Conservation (phyloP, 2,797 vertebrate species). For the Melanogrammus aeglefinus region DNA sequence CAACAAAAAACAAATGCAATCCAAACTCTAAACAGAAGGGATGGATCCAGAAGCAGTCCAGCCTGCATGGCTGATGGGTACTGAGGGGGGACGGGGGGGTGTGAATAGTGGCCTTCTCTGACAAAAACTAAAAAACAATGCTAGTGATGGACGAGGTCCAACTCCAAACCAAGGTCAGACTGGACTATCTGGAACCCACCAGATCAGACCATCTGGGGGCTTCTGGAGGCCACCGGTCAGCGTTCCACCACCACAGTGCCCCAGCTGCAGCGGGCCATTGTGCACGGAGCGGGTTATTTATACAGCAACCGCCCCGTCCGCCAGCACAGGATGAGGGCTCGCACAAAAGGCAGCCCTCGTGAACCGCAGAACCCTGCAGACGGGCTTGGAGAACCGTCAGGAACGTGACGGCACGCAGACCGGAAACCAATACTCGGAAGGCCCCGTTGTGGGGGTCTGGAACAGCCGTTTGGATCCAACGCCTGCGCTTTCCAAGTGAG, state of each 20-base stretch:
- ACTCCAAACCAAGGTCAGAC: constrained; percentile 20
- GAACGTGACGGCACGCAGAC: constrained; percentile 61
- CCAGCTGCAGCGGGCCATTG: constrained; percentile 36
- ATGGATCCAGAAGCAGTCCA: constrained; percentile 31
- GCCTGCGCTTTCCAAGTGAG: constrained; percentile 41
- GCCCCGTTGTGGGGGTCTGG: constrained; percentile 44
- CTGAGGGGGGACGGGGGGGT: neutral
- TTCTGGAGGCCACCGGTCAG: constrained; percentile 33
- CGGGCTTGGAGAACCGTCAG: constrained; percentile 44
- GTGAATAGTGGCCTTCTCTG: neutral
- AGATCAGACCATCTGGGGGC: constrained; percentile 34
- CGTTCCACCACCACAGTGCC: constrained; percentile 31
- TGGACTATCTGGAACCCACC: constrained; percentile 31
- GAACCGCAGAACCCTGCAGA: constrained; percentile 57
- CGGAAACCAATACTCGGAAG: constrained; percentile 60
- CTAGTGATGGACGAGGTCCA: constrained; percentile 29
- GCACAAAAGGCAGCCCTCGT: constrained; percentile 58
- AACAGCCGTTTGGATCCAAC: constrained; percentile 64
- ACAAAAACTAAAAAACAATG: neutral
- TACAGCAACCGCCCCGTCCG: constrained; percentile 49
- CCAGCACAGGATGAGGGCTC: constrained; percentile 54
- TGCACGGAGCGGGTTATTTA: constrained; percentile 51
- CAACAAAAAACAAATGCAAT: constrained; percentile 52
- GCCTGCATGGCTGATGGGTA: constrained; percentile 8
- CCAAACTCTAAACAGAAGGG: constrained; percentile 50